Conservation (phyloP, 2,888 invertebrate genomes). For the Lathronympha strigana region DNA sequence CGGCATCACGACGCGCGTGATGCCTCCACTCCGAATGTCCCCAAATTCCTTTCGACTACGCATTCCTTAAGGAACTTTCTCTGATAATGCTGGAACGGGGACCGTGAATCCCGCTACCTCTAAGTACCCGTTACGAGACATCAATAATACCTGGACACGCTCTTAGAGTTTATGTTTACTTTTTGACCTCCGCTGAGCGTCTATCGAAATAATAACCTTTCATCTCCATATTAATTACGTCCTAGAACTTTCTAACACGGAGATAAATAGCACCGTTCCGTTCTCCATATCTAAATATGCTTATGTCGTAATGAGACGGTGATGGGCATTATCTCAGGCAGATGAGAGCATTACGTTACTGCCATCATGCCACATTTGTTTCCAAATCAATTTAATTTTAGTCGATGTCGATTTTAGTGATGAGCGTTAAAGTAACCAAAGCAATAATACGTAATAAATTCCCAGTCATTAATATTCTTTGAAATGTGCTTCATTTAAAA, state of each 20-base stretch:
- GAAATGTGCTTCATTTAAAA: background rate
- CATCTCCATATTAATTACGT: slow-evolving; percentile 76
- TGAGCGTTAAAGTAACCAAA: slow-evolving; percentile 24
- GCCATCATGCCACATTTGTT: slow-evolving; percentile 42
- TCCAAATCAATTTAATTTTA: slow-evolving; percentile 25
- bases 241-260: slow-evolving; percentile 71
- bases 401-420: background rate
- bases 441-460: background rate
- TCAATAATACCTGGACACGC: slow-evolving; percentile 8
- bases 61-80: slow-evolving; percentile 73
- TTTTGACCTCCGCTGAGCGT: slow-evolving; percentile 15
- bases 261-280: slow-evolving; percentile 64
- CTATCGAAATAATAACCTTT: slow-evolving; percentile 77
- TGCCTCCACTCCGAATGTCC: slow-evolving; percentile 31
- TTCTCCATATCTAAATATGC: slow-evolving; percentile 54
- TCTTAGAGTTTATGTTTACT: slow-evolving; percentile 9
- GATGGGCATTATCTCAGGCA: slow-evolving; percentile 66
- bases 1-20: slow-evolving; percentile 31
- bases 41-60: slow-evolving; percentile 42
- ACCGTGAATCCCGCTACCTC: slow-evolving; percentile 57
- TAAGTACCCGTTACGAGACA: slow-evolving; percentile 41
- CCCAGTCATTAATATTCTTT: background rate
- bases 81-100: slow-evolving; percentile 67
- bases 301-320: slow-evolving; percentile 66
- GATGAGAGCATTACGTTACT: slow-evolving; percentile 55